Evolutionary conservation across 2,113 vertebrate species (phyloP), one percentile per base, ranked within the genome.

Genomic region (Corydoras maculifer): DNA sequence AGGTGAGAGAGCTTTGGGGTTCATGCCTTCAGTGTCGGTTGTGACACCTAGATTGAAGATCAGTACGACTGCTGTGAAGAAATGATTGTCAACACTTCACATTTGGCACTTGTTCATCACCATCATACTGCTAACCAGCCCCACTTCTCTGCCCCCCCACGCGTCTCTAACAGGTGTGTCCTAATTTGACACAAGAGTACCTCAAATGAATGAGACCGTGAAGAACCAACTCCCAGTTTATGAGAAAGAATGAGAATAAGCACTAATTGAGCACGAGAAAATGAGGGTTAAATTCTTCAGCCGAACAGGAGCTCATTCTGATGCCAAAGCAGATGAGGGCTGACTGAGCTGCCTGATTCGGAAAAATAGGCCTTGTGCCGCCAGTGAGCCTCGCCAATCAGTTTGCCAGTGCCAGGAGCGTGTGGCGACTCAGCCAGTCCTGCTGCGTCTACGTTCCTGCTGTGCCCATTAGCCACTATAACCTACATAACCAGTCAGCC

Each of bases 31-130:
- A 6, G 29, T 74, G 67, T 70, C 80, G 79, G 83, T 83, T 79
- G 77, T 77, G 72, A 83, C 79, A 80, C 73, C 69, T 81, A 84
- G 77, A 54, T 68, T 31, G 64, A 82, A 48, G 49, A 84, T 84
- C 76, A 82, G 77, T 68, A 69, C 68, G 68, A 73, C 51, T 8
- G 31, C 25, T 67, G 74, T 67, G 49, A 54, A 61, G 54, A 65
- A 69, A 65, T n/a, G 14, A 49, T 12, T 12, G 2, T 18, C 15
- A 64, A 58, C 59, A 64, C 25, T 69, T 14, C 31, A 64, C 11
- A 63, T 51, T 43, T 54, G 68, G 49, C 29, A 18, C 14, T 6
- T 25, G 48, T 43, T 25, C 49, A 32, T 71, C 32, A 63, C 15
- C 9, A 29, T 63, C 48, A 32, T 43, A 67, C n/a, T 48, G 49